Evolutionary conservation across 2,113 vertebrate genomes (phyloP).

Genomic region (Oryzias curvinotus): DNA sequence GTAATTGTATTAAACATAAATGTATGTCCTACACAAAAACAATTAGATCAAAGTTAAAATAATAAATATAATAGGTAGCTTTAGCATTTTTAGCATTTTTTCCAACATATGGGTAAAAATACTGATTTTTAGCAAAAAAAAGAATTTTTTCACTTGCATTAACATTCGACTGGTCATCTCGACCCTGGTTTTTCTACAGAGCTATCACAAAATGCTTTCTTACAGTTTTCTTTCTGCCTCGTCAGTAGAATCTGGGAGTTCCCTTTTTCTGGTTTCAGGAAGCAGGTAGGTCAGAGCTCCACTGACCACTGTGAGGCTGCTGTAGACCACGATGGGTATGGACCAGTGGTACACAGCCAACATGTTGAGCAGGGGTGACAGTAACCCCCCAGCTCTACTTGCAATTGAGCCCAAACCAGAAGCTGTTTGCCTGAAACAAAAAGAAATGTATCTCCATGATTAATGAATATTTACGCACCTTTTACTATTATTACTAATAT

Average conservation of each 20-base stretch:
- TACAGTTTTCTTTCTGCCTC: slow-evolving; percentile 35
- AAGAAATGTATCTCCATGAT: background rate
- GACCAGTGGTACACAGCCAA: slow-evolving; percentile 60
- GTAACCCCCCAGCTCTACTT: slow-evolving; percentile 59
- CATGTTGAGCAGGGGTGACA: slow-evolving; percentile 74
- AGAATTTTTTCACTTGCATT: background rate
- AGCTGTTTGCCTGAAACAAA: slow-evolving; percentile 75
- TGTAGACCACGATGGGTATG: slow-evolving; percentile 74
- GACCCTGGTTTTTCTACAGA: too few relatives aligned
- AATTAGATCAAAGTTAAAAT: too few relatives aligned
- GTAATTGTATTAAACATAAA: too few relatives aligned
- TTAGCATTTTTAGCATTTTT: too few relatives aligned
- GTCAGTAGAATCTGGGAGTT: slow-evolving; percentile 69
- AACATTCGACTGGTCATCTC: background rate
- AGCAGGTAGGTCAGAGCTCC: slow-evolving; percentile 71
- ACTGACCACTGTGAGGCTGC: slow-evolving; percentile 55
- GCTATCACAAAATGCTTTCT: background rate
- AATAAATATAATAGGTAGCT: too few relatives aligned
- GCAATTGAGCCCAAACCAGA: slow-evolving; percentile 74
- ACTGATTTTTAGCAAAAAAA: background rate
- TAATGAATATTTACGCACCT: background rate
- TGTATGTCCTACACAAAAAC: too few relatives aligned
- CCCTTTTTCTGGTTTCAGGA: slow-evolving; percentile 74
- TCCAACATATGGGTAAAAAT: too few relatives aligned
- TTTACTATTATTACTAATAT: too few relatives aligned